Percentiles rank a stretch among this genome's conserved stretches.
Evolutionary conservation across 1,140 invertebrate genomes (phyloP).

Genomic region (Penaeus indicus): DNA sequence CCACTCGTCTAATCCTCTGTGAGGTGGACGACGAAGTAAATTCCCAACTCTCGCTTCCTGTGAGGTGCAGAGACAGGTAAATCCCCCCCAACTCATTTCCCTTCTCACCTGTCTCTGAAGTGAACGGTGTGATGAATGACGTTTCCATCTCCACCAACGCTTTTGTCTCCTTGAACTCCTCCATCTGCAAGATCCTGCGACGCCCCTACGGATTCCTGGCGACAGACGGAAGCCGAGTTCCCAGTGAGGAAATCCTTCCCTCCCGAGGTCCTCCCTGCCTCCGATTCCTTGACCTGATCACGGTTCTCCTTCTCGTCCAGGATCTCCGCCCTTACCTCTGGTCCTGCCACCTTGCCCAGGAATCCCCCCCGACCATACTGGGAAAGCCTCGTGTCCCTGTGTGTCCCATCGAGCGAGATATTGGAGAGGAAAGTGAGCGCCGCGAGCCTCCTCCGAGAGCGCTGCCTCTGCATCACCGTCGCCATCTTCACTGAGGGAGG

Average conservation of each 20-base stretch:
- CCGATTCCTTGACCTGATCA: slow-evolving; percentile 30
- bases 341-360: slow-evolving; percentile 2
- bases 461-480: slow-evolving; percentile 65
- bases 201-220: no score
- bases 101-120: no score
- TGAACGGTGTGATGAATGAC: no score
- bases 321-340: background rate
- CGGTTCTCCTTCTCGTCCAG: slow-evolving; percentile 13
- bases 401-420: slow-evolving; percentile 92
- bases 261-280: background rate
- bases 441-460: slow-evolving; percentile 81
- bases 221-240: no score
- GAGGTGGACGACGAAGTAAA: no score
- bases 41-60: no score
- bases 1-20: no score
- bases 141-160: no score
- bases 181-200: no score
- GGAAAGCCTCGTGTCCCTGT: slow-evolving; percentile 84
- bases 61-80: no score
- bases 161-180: no score
- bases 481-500: slow-evolving; percentile 51
- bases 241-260: background rate
- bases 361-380: slow-evolving; percentile 66
- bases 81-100: no score
- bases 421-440: slow-evolving; percentile 93